Percentiles rank a stretch among this genome's conserved stretches.
Evolutionary conservation across 2,888 invertebrate genomes (phyloP).

Genomic region (Aleiodes alternator): DNA sequence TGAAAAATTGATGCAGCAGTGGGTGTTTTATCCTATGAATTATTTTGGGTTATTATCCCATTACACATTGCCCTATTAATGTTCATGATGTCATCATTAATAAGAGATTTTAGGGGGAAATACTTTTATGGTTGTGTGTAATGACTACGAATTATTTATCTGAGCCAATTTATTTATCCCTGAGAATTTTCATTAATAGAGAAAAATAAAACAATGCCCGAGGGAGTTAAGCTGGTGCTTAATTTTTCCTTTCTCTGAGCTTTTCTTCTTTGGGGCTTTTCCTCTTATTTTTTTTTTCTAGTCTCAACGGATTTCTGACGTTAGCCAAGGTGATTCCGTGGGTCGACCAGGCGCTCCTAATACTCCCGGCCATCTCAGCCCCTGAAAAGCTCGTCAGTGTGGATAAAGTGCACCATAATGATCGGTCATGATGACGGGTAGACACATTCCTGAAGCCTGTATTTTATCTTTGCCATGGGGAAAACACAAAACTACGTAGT

Average conservation of each 20-base stretch:
- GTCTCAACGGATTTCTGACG: constrained; percentile 21
- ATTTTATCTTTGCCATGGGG: constrained; percentile 3
- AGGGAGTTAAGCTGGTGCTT: constrained; percentile 16
- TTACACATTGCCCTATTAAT: too few species aligned
- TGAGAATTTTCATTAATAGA: constrained; percentile 9
- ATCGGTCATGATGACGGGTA: constrained; percentile 38
- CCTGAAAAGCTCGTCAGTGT: constrained; percentile 20
- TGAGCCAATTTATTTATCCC: background rate
- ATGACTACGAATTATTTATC: too few species aligned
- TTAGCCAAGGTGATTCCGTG: background rate
- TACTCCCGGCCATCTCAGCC: background rate
- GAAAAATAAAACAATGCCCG: constrained; percentile 18
- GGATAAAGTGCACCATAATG: constrained; percentile 40
- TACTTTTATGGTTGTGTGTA: too few species aligned
- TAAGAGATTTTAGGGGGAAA: too few species aligned
- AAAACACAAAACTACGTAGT: background rate
- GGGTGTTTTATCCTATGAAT: too few species aligned
- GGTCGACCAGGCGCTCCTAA: constrained; percentile 2
- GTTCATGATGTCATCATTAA: too few species aligned
- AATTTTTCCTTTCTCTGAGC: constrained; percentile 28
- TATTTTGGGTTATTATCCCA: too few species aligned
- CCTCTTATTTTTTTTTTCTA: background rate
- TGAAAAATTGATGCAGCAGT: background rate
- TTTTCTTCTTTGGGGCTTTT: constrained; percentile 4
- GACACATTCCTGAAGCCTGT: background rate